Base-by-base conservation (phyloP, 2,113 vertebrate species). In the Amphiprion ocellaris region DNA sequence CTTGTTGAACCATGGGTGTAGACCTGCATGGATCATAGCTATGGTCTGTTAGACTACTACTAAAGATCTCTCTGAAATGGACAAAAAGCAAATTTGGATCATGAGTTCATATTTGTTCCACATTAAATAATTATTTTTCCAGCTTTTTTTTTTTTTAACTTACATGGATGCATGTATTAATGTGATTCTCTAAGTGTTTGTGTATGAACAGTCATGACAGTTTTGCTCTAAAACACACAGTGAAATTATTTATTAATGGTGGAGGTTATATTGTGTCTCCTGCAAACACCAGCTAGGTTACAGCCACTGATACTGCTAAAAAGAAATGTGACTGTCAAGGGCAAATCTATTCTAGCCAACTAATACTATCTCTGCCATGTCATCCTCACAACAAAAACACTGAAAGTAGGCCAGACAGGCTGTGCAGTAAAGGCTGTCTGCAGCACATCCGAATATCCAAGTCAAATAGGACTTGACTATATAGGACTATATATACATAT, bases 301-400 rank as follows among this genome's bases (percentile, higher is more conserved):
- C 69, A 82, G 65, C 41, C 69, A 86, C 15, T 79, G 46, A 86
- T 77, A 80, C 59, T 46, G 19, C 26, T 39, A 47, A 49, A 86
- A 69, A 69, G 61, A 17, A 61, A 63, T 72, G 55, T 73, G 53
- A 68, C 75, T 79, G 55, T 87, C 77, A 81, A 82, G 76, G 72
- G 76, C 68, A 83, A 67, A 17, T 80, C 60, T 77, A 68, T 85
- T 89, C 41, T 52, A 62, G 55, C 55, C 17, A 52, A 47, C 74
- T 10, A 41, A 82, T 17, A 60, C 68, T 49, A 66, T 65, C 50
- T 74, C 50, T 58, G 37, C 23, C n/a, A 67, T 62, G 41, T 64
- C 61, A 49, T 75, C 23, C 60, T 71, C 71, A 62, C 61, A 61
- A 65, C 55, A 62, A 71, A 67, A 72, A 76, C 60, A 39, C 67